Conservation (phyloP, 2,797 vertebrate genomes). For the Capromys pilorides region DNA sequence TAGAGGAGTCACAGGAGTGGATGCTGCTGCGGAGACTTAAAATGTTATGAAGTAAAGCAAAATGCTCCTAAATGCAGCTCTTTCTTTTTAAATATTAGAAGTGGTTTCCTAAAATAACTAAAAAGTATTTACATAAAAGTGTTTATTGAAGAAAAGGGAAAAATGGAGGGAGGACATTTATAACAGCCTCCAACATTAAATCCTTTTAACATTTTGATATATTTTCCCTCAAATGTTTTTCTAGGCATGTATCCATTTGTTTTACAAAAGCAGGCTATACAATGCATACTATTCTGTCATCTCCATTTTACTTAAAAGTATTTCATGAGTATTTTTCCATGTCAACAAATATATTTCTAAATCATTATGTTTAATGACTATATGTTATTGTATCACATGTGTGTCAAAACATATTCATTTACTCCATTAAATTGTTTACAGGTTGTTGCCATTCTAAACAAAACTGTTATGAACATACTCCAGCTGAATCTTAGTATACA, state of each 20-base stretch:
- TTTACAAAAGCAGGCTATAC: background rate
- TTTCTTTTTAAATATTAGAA: background rate
- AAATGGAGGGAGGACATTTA: background rate
- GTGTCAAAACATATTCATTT: conserved; percentile 47
- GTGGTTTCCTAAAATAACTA: conserved; percentile 28
- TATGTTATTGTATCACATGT: background rate
- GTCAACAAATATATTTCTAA: conserved; percentile 5
- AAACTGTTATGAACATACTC: background rate
- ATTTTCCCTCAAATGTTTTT: conserved; percentile 5
- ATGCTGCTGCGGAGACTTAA: background rate
- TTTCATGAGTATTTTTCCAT: conserved; percentile 24
- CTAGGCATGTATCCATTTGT: conserved; percentile 10
- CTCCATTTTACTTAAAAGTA: conserved; percentile 32
- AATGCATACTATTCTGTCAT: background rate
- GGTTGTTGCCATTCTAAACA: conserved; percentile 47
- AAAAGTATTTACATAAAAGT: conserved; percentile 35
- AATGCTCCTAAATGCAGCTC: background rate
- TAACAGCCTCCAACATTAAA: background rate
- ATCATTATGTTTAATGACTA: conserved; percentile 42
- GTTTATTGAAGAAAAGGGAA: conserved; percentile 24
- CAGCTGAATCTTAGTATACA: conserved; percentile 28
- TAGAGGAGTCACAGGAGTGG: background rate
- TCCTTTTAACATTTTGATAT: background rate
- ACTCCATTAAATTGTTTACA: conserved; percentile 33
- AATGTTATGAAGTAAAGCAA: conserved; percentile 14